phyloP scores from a whole-genome alignment of 2,888 invertebrate genomes.

The Malacosoma neustria region DNA sequence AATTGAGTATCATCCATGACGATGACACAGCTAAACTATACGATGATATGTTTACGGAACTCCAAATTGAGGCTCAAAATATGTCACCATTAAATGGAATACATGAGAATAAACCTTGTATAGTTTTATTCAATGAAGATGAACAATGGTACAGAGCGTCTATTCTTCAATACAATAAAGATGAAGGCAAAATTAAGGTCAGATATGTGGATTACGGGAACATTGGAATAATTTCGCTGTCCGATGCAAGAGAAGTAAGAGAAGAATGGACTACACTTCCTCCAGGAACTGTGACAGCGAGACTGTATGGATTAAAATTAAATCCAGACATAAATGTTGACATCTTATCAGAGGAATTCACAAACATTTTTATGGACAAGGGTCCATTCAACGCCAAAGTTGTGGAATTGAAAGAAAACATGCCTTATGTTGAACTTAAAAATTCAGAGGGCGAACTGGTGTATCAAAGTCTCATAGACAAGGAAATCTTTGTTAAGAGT shows the following conservation, averaged over 20 bases:
- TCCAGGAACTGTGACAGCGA: slow-evolving; percentile 64
- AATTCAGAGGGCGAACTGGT: slow-evolving; percentile 32
- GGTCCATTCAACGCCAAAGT: slow-evolving; percentile 46
- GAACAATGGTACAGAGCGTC: slow-evolving; percentile 82
- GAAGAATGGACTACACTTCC: slow-evolving; percentile 66
- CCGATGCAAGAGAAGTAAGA: slow-evolving; percentile 62
- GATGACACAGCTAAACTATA: slow-evolving; percentile 56
- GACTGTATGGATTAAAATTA: slow-evolving; percentile 45
- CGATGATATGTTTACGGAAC: slow-evolving; percentile 55
- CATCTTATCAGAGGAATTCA: slow-evolving; percentile 34
- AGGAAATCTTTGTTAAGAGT: slow-evolving; percentile 17
- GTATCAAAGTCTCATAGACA: slow-evolving; percentile 40
- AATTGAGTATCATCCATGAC: slow-evolving; percentile 45
- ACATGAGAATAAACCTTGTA: slow-evolving; percentile 74
- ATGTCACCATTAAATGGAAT: slow-evolving; percentile 58
- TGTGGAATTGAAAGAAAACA: slow-evolving; percentile 19
- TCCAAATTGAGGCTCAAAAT: slow-evolving; percentile 53
- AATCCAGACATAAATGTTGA: slow-evolving; percentile 39
- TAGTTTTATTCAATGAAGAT: slow-evolving; percentile 77
- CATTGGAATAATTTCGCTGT: slow-evolving; percentile 59
- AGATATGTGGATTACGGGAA: slow-evolving; percentile 87
- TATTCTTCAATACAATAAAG: slow-evolving; percentile 66
- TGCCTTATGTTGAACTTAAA: slow-evolving; percentile 42
- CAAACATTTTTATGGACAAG: slow-evolving; percentile 37
- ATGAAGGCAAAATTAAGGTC: slow-evolving; percentile 68